A percentile compares a stretch with the other conserved stretches of the same genome.
These are phyloP conservation scores for Peromyscus aztecus DNA, from an alignment of 2,797 vertebrate species.

Conservation along the genomic window DNA sequence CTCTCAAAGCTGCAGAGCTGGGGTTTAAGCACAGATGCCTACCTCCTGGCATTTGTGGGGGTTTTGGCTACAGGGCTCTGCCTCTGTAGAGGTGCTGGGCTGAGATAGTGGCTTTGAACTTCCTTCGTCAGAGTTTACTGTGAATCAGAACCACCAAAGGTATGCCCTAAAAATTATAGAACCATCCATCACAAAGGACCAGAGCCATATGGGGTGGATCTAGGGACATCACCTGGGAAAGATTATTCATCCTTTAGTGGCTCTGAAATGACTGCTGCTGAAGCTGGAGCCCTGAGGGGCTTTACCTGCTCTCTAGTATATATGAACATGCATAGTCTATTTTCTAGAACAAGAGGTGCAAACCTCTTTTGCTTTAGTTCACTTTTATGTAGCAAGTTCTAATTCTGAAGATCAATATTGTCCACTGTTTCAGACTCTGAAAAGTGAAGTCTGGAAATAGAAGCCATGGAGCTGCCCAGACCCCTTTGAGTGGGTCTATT, in stretches of 20 bases:
- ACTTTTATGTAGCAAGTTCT: neutral
- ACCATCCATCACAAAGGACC: neutral
- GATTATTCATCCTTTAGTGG: neutral
- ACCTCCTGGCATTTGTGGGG: neutral
- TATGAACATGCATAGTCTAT: neutral
- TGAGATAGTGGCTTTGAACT: neutral
- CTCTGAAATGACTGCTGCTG: neutral
- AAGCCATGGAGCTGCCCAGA: neutral
- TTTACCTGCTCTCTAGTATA: neutral
- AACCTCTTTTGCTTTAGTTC: neutral
- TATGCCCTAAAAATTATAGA: constrained; percentile 7
- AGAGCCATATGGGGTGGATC: neutral
- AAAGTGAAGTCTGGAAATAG: neutral
- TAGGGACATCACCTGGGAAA: neutral
- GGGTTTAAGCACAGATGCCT: neutral
- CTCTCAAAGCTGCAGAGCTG: neutral
- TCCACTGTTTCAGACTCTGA: neutral
- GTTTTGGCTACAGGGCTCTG: neutral
- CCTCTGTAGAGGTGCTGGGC: neutral
- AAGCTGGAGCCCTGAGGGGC: too few species aligned
- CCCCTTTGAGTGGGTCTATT: neutral
- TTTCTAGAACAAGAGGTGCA: neutral
- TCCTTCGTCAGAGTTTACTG: neutral
- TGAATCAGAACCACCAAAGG: neutral
- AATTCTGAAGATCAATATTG: neutral